Evolutionary conservation across 2,113 vertebrate genomes (phyloP).

Genomic region (Mystacornis crossleyi): DNA sequence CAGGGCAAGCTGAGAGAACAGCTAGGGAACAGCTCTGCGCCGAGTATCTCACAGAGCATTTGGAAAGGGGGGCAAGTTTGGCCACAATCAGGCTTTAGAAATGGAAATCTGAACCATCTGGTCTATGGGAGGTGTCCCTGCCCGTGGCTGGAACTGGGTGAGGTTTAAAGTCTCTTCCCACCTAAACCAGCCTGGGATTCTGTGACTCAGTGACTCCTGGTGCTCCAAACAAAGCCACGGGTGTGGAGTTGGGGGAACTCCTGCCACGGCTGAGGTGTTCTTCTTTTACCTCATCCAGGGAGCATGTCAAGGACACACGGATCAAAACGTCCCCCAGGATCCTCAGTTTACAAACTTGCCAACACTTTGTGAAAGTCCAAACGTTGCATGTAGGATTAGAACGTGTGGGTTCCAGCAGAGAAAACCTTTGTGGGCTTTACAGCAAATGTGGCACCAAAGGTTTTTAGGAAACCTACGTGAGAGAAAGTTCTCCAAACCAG

Average conservation of each 20-base stretch:
- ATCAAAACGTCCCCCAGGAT: fast-evolving
- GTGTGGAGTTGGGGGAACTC: fast-evolving
- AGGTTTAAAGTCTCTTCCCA: not conserved
- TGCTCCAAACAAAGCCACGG: not conserved
- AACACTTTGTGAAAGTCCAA: not conserved
- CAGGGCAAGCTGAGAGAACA: not conserved
- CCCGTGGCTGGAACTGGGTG: fast-evolving
- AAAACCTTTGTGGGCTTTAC: fast-evolving
- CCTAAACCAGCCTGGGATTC: not conserved
- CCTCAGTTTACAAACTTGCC: fast-evolving
- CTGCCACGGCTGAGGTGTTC: fast-evolving
- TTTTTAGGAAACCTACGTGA: fast-evolving
- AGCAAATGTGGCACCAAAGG: not conserved
- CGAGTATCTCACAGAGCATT: not conserved
- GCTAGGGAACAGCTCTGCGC: not conserved
- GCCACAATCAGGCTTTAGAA: not conserved
- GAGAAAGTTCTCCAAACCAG: not conserved
- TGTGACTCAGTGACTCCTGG: not conserved
- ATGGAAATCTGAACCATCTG: not conserved
- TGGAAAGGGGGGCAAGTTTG: not conserved
- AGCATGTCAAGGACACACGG: fast-evolving
- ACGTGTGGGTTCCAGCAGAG: fast-evolving
- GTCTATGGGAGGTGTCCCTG: not conserved
- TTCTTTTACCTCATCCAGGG: not conserved
- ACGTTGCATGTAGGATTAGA: fast-evolving